Conservation (phyloP, 2,113 vertebrate species). For the Seriola quinqueradiata region DNA sequence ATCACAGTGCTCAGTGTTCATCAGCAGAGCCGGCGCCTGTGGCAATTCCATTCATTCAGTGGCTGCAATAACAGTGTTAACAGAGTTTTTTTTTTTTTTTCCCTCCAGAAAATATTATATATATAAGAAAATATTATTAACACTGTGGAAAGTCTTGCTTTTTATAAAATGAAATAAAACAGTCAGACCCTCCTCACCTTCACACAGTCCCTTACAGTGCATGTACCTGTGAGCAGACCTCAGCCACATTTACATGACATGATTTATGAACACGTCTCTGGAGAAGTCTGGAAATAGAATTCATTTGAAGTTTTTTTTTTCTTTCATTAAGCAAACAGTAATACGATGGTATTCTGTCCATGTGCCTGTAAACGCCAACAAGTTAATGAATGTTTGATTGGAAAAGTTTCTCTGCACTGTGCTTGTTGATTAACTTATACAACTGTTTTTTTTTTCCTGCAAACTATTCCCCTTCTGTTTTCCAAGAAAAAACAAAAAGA, state of each 20-base stretch:
- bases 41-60: neutral
- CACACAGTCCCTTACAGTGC: neutral
- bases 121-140: neutral
- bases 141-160: neutral
- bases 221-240: slow-evolving; percentile 48
- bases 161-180: neutral
- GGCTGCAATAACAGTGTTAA: neutral
- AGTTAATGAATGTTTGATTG: slow-evolving; percentile 64
- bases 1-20: neutral
- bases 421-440: slow-evolving; percentile 21
- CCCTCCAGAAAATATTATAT: neutral
- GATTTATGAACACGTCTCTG: neutral
- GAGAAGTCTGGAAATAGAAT: slow-evolving; percentile 12
- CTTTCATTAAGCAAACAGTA: neutral
- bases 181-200: neutral
- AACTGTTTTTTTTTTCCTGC: slow-evolving; percentile 1
- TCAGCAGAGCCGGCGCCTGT: neutral
- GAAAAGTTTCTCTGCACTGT: slow-evolving; percentile 47
- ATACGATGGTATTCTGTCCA: slow-evolving; percentile 13
- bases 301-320: neutral
- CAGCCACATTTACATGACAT: neutral
- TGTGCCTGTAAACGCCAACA: slow-evolving; percentile 36
- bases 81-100: neutral
- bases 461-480: slow-evolving; percentile 46
- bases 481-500: slow-evolving; percentile 27